Base-by-base conservation (phyloP, 2,797 vertebrate genomes). In the Leptatherina wallacei region DNA sequence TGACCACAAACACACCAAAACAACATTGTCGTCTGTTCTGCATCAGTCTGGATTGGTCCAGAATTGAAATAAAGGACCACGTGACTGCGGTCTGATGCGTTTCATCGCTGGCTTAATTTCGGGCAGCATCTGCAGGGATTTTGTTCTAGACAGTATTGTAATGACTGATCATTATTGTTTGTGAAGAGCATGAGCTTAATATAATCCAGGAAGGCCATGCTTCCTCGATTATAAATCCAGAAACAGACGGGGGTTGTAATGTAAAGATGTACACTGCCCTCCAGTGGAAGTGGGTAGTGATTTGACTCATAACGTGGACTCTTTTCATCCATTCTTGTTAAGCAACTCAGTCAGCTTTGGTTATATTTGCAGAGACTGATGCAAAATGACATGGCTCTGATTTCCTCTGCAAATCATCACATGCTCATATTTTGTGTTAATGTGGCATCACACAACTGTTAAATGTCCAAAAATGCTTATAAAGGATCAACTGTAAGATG, bases 201-300 rank as follows among this genome's bases (percentile, higher is more conserved):
- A 33, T 57, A 76, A 75, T 68, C 4, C 29, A n/a, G 61, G 72
- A 51, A 55, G 29, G 67, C 75, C 59, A 72, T 59, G 44, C 36
- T 76, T 44, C 42, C 42, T 44, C 1, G 9, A 36, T 36, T 30
- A 56, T 47, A 22, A 1, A 9, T 1, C 27, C 52, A 2, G 0
- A 22, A 51, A 38, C 3, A 20, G 0, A 0, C 18, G 13, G 30
- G 33, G 30, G 8, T 74, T 71, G 38, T 64, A 3, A 65, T 74
- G 38, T 64, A 3, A 65, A 83, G 89, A 83, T 68, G 64, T 80
- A 77, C 55, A 87, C 82, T 89, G 89, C 90, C 91, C 88, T 78
- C 91, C 72, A 86, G 87, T 90, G 90, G 90, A 29, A 2, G 55
- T 0, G 8, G 20, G 36, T 8, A 16, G 32, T n/a, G 20, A 22